Percentiles rank a stretch among this genome's conserved stretches.
Conservation (phyloP, 2,113 vertebrate genomes). For the Merops nubicus region DNA sequence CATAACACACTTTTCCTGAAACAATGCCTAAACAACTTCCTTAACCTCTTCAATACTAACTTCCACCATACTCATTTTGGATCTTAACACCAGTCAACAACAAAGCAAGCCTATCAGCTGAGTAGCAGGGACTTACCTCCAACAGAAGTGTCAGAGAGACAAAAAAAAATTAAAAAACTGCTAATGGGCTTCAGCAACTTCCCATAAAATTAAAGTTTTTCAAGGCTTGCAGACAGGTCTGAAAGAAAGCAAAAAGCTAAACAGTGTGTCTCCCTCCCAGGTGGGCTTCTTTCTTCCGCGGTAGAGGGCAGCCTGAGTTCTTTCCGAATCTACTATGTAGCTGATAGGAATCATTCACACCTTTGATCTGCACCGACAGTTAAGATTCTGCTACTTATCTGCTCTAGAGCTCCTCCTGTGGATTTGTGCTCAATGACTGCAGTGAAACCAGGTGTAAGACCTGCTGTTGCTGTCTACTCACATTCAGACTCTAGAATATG, state of each 20-base stretch:
- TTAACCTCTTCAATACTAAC: not conserved
- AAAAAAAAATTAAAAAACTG: not conserved
- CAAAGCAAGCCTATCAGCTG: not conserved
- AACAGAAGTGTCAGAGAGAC: not conserved
- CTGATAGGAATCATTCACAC: not conserved
- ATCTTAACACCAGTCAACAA: not conserved
- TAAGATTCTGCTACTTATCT: not conserved
- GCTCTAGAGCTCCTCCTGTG: not conserved
- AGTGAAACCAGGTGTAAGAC: not conserved
- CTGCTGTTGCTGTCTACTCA: not conserved
- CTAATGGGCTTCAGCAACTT: not conserved
- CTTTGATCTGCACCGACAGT: not conserved
- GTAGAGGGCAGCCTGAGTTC: not conserved
- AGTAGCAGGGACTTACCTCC: not conserved
- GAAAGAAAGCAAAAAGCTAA: not conserved
- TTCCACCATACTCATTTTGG: not conserved
- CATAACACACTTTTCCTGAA: not conserved
- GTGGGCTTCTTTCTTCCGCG: not conserved
- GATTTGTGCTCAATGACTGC: not conserved
- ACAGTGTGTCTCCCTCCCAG: fast-evolving
- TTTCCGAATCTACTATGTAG: not conserved
- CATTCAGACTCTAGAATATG: not conserved
- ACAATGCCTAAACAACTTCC: not conserved
- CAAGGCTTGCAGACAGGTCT: not conserved
- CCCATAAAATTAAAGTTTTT: not conserved